Evolutionary conservation across 2,888 invertebrate genomes (phyloP).

Genomic region (Dinocampus coccinellae): DNA sequence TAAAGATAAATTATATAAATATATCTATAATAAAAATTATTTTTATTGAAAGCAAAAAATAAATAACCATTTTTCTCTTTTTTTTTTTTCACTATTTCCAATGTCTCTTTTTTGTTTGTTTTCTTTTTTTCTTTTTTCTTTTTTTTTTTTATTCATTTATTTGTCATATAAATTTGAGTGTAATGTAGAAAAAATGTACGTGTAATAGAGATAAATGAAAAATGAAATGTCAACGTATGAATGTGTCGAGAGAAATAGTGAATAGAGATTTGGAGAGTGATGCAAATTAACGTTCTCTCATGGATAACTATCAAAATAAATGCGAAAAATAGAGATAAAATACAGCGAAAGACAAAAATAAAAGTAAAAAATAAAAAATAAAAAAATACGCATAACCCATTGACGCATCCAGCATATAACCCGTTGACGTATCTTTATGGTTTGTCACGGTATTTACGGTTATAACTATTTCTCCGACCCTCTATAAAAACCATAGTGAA

Average conservation of each 20-base stretch:
- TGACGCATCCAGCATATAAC: conserved; percentile 37
- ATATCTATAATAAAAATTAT: too few species aligned
- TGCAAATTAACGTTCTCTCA: neutral
- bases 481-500: conserved; percentile 11
- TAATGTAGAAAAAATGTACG: neutral
- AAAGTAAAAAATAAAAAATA: conserved; percentile 19
- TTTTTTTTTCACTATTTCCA: too few species aligned
- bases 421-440: conserved; percentile 48
- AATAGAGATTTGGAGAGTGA: neutral
- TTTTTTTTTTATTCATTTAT: neutral
- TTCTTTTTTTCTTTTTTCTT: neutral
- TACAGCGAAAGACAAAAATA: conserved; percentile 6
- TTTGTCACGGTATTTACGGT: conserved; percentile 51
- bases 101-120: neutral
- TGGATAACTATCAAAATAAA: neutral
- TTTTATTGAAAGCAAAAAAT: too few species aligned
- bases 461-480: conserved; percentile 43
- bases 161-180: neutral
- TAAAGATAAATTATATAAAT: too few species aligned
- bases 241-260: neutral
- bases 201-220: neutral
- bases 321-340: neutral
- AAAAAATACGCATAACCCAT: conserved; percentile 37
- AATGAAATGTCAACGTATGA: neutral
- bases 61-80: too few species aligned